Evolutionary conservation across 2,797 vertebrate genomes (phyloP).

Genomic region (Discoglossus pictus): DNA sequence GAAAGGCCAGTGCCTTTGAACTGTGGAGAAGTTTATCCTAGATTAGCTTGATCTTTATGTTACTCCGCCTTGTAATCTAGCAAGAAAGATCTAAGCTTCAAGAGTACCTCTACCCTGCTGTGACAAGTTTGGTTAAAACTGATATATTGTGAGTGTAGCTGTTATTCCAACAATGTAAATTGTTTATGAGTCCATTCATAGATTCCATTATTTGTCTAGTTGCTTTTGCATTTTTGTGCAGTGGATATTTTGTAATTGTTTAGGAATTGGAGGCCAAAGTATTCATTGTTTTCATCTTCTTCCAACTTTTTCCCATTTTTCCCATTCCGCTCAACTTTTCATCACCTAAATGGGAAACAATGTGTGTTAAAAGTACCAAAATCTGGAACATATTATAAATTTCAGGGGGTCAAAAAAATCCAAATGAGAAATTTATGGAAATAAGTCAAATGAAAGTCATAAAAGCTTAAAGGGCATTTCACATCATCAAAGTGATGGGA

Average conservation of each 20-base stretch:
- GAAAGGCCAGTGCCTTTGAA: conserved; percentile 71
- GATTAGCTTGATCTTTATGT: conserved; percentile 69
- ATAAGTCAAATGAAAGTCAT: conserved; percentile 54
- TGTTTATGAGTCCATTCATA: background rate
- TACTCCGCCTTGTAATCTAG: conserved; percentile 70
- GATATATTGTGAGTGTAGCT: conserved; percentile 43
- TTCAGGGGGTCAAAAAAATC: conserved; percentile 40
- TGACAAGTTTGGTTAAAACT: conserved; percentile 50
- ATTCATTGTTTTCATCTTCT: conserved; percentile 52
- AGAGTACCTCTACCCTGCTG: conserved; percentile 54
- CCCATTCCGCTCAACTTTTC: conserved; percentile 52
- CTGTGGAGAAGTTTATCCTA: conserved; percentile 68
- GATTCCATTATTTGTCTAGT: background rate
- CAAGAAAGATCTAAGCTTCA: conserved; percentile 60
- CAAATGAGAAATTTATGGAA: conserved; percentile 57
- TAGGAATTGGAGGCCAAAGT: conserved; percentile 12
- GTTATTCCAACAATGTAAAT: no score
- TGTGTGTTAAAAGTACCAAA: conserved; percentile 58
- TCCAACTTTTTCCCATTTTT: conserved; percentile 48
- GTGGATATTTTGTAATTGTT: no score
- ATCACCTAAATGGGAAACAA: conserved; percentile 55
- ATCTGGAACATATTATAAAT: conserved; percentile 68
- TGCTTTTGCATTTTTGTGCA: conserved; percentile 1
- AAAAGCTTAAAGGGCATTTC: conserved; percentile 59
- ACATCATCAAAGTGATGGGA: conserved; percentile 37